Evolutionary conservation across 2,797 vertebrate genomes (phyloP).

Genomic region (Cichlasoma orientale): DNA sequence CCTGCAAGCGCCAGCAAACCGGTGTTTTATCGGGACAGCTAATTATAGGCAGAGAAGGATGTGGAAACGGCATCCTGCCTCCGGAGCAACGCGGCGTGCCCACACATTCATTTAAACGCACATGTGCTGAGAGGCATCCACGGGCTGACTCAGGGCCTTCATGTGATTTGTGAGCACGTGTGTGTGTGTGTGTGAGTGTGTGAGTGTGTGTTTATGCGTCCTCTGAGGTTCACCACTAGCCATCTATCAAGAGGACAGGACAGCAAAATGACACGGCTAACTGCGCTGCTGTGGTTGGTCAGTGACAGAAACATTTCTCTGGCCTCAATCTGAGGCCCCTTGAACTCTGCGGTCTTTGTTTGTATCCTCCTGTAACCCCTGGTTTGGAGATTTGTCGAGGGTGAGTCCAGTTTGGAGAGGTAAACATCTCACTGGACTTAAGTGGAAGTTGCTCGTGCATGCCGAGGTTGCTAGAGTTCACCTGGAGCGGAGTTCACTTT

Average conservation of each 20-base stretch:
- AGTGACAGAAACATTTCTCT: constrained; percentile 50
- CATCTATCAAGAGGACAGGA: constrained; percentile 55
- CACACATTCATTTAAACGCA: constrained; percentile 61
- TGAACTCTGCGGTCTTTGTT: constrained; percentile 57
- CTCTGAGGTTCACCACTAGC: constrained; percentile 48
- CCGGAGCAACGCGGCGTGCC: constrained; percentile 56
- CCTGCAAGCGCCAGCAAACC: constrained; percentile 67
- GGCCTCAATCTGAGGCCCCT: constrained; percentile 56
- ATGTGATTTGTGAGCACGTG: constrained; percentile 2
- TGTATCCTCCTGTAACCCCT: constrained; percentile 45
- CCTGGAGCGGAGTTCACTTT: background rate
- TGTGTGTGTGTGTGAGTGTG: background rate
- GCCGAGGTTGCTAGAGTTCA: constrained; percentile 37
- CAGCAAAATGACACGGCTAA: constrained; percentile 57
- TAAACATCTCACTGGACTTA: constrained; percentile 37
- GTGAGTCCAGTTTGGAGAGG: constrained; percentile 18
- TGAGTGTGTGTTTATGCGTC: background rate
- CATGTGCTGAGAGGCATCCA: constrained; percentile 29
- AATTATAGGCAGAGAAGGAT: constrained; percentile 72
- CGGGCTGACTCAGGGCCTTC: constrained; percentile 9
- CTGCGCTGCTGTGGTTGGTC: constrained; percentile 46
- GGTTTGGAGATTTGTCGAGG: constrained; percentile 26
- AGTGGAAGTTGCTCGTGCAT: constrained; percentile 17
- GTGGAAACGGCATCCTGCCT: constrained; percentile 65
- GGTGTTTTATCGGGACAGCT: constrained; percentile 68